Percentiles rank a stretch among this genome's conserved stretches.
Evolutionary conservation across 2,797 vertebrate species (phyloP).

Genomic region (Acipenser oxyrinchus): DNA sequence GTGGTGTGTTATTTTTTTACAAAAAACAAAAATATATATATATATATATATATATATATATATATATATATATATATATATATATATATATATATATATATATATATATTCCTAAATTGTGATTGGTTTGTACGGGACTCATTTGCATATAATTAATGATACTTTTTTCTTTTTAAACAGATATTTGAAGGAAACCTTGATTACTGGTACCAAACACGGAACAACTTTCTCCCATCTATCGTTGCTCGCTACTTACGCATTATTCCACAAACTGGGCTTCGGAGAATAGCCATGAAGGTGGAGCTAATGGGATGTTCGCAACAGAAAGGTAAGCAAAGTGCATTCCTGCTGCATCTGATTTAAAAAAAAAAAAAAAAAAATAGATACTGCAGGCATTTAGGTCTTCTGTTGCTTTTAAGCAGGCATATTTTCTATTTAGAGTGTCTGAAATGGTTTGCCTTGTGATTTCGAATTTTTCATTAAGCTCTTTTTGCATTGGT

Average conservation of each 20-base stretch:
- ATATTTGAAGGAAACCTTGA: conserved; percentile 68
- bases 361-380: no score
- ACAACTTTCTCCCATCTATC: conserved; percentile 64
- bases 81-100: background rate
- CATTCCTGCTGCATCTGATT: background rate
- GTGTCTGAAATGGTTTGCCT: no score
- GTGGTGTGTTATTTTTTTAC: background rate
- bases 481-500: no score
- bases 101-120: background rate
- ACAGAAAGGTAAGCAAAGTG: conserved; percentile 40
- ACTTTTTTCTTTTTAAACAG: conserved; percentile 33
- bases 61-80: background rate
- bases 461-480: no score
- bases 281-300: conserved; percentile 58
- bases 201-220: conserved; percentile 52
- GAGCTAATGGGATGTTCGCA: conserved; percentile 61
- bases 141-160: no score
- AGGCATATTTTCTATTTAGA: no score
- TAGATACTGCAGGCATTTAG: no score
- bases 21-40: background rate
- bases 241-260: conserved; percentile 60
- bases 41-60: background rate
- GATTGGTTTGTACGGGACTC: background rate
- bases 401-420: no score
- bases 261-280: conserved; percentile 62